Evolutionary conservation across 2,797 vertebrate genomes (phyloP), one percentile per base, ranked within the genome.

Genomic region (Pagetopsis macropterus): DNA sequence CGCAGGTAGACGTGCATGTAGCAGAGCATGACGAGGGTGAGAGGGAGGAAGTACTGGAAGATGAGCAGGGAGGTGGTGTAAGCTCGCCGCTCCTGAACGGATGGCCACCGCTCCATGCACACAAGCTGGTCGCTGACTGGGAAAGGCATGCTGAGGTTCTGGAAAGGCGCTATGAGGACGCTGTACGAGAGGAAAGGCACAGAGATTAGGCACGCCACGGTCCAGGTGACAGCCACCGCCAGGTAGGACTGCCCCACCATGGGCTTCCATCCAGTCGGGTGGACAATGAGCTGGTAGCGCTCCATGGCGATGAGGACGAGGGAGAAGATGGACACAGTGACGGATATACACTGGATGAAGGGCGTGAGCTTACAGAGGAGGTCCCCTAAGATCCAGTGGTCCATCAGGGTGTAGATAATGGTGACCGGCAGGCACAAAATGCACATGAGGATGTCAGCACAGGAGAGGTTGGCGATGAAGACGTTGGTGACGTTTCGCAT

Each of bases 401-500:
- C 96, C 95, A 96, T 96, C 72, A 96, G 88, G 0, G 95, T 96
- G 92, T 96, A 96, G 83, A 95, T 93, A 44, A 96, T 94, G 0
- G 95, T 96, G 75, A 94, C 89, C 0, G 96, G 96, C 62, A 96
- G 86, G 84, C 95, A 95, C 6, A 96, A 87, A 0, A 96, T 41
- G 70, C 94, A 94, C 89, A 96, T 93, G 17, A 96, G 93, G 84
- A 96, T 94, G 86, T 96, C 96, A 0, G 95, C 96, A 58, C 92
- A 95, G 13, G 95, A 95, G 50, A 96, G 92, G 84, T 96, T 96
- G 88, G 91, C 94, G 8, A 96, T 96, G 72, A 96, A 93, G 84
- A 96, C 88, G 89, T 96, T 96, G 84, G 96, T 96, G 71, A 96
- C 95, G 3, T 96, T 96, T 57, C 89, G 93, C 95, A 96, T 95